Percentiles rank a stretch among this genome's conserved stretches.
phyloP scores from a whole-genome alignment of 2,888 invertebrate species.

The Aricia artaxerxes region DNA sequence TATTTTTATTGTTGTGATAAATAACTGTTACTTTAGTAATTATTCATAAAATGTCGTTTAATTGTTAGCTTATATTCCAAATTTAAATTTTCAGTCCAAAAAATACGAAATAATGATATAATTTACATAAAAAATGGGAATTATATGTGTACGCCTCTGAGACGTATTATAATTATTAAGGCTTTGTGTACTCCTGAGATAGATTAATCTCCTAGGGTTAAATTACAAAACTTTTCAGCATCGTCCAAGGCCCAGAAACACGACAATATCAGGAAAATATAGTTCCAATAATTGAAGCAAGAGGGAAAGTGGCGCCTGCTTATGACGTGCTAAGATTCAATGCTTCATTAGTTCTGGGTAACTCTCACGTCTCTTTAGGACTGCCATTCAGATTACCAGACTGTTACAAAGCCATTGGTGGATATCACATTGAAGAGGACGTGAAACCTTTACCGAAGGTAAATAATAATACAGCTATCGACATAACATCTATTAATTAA shows the following conservation, averaged over 20 bases:
- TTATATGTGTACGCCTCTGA: too few relatives aligned
- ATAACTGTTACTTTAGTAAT: too few relatives aligned
- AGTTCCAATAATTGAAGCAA: conserved; percentile 33
- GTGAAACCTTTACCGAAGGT: conserved; percentile 47
- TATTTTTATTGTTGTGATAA: too few relatives aligned
- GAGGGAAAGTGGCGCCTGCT: conserved; percentile 37
- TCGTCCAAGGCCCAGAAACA: background rate
- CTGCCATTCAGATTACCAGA: conserved; percentile 43
- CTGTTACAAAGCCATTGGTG: conserved; percentile 44
- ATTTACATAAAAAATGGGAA: too few relatives aligned
- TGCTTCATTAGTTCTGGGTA: conserved; percentile 45
- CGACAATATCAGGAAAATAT: conserved; percentile 19
- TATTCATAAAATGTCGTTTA: too few relatives aligned
- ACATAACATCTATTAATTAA: background rate
- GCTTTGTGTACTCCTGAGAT: too few relatives aligned
- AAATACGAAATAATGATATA: too few relatives aligned
- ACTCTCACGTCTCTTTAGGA: conserved; percentile 45
- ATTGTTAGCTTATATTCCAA: too few relatives aligned
- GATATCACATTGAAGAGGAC: conserved; percentile 45
- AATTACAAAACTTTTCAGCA: background rate
- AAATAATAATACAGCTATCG: background rate
- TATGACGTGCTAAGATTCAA: conserved; percentile 42
- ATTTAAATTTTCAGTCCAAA: too few relatives aligned
- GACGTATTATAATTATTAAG: too few relatives aligned
- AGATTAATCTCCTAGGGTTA: background rate